These are phyloP conservation scores for Melanostoma mellinum DNA, from an alignment of 2,888 invertebrate species.

Conservation along the genomic window DNA sequence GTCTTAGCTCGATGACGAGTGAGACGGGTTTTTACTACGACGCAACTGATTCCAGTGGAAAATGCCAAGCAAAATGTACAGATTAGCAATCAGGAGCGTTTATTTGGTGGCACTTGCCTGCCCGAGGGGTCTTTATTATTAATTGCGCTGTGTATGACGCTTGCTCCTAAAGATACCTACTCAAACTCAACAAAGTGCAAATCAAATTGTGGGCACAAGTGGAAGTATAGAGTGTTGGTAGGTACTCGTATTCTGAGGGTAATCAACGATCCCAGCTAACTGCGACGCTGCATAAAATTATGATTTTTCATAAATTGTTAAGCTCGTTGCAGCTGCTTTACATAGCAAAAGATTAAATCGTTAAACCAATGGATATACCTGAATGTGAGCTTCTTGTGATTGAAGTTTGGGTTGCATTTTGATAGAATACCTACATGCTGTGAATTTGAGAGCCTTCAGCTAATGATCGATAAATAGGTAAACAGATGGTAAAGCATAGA, in stretches of 20 bases:
- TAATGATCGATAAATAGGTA: too few species aligned
- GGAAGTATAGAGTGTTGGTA: slow-evolving; percentile 2
- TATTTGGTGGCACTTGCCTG: slow-evolving; percentile 66
- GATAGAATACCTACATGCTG: too few species aligned
- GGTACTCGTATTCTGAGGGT: slow-evolving; percentile 26
- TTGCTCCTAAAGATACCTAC: slow-evolving; percentile 57
- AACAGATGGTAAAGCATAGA: too few species aligned
- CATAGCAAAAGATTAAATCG: background rate
- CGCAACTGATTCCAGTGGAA: slow-evolving; percentile 49
- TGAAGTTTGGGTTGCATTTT: too few species aligned
- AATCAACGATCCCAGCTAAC: slow-evolving; percentile 61
- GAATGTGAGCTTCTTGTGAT: too few species aligned
- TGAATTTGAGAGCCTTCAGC: too few species aligned
- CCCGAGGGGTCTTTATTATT: slow-evolving; percentile 59
- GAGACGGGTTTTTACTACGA: slow-evolving; percentile 70
- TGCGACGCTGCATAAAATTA: slow-evolving; percentile 65
- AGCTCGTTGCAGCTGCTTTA: slow-evolving; percentile 37
- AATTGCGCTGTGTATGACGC: slow-evolving; percentile 56
- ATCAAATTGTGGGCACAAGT: slow-evolving; percentile 64
- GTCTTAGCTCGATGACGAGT: slow-evolving; percentile 44
- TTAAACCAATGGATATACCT: too few species aligned
- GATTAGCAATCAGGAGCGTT: slow-evolving; percentile 64
- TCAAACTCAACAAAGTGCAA: slow-evolving; percentile 67
- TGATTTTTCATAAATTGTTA: slow-evolving; percentile 65
- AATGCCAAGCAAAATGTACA: slow-evolving; percentile 41